Evolutionary conservation across 2,797 vertebrate species (phyloP).

Genomic region (Eulemur coronatus): DNA sequence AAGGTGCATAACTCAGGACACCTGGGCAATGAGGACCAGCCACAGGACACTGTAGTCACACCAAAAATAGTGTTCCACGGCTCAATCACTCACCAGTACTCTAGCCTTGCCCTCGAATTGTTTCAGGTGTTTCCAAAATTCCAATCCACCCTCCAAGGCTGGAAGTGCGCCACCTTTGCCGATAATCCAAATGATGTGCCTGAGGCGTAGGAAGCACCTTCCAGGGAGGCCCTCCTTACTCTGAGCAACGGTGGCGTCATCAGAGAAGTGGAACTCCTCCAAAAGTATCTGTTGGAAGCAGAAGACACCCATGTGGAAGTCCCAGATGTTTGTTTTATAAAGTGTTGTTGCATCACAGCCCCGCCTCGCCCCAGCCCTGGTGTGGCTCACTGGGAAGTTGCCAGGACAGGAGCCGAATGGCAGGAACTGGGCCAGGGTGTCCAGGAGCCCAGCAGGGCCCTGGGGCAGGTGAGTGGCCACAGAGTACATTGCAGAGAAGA

Average conservation of each 20-base stretch:
- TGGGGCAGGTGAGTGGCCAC: neutral
- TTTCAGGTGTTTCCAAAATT: neutral
- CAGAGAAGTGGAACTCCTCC: neutral
- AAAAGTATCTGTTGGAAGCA: neutral
- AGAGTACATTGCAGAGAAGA: neutral
- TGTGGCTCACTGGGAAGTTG: neutral
- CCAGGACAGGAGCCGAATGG: neutral
- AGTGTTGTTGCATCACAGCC: neutral
- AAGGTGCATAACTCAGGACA: neutral
- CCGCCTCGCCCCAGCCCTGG: constrained; percentile 6
- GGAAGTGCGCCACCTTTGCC: neutral
- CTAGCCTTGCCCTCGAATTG: neutral
- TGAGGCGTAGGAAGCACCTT: neutral
- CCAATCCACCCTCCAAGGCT: neutral
- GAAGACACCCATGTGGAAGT: neutral
- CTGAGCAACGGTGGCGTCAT: constrained; percentile 58
- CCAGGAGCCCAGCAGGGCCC: neutral
- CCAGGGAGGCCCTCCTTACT: neutral
- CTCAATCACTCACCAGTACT: neutral
- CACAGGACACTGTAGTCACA: neutral
- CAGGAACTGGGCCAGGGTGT: neutral
- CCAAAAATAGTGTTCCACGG: neutral
- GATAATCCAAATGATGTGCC: neutral
- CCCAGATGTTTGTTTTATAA: neutral
- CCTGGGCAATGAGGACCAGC: neutral